These are phyloP conservation scores for Biston betularia DNA, from an alignment of 2,888 invertebrate genomes.

Conservation along the genomic window DNA sequence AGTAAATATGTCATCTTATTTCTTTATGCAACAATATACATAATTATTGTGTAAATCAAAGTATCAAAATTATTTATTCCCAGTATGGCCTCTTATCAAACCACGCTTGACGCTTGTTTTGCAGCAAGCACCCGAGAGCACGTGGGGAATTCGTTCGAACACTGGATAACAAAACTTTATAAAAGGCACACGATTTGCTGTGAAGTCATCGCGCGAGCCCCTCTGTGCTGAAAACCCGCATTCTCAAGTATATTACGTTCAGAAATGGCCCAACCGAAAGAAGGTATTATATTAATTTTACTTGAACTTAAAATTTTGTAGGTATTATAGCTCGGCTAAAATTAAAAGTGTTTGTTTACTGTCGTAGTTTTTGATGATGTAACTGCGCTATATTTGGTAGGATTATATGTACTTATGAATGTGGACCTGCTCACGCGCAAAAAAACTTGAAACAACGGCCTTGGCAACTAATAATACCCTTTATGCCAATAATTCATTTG, in stretches of 20 bases:
- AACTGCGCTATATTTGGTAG: conserved; percentile 21
- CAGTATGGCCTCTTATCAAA: conserved; percentile 67
- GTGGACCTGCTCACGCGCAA: conserved; percentile 6
- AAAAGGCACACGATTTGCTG: conserved; percentile 68
- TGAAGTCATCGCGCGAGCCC: conserved; percentile 65
- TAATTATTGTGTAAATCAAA: conserved; percentile 35
- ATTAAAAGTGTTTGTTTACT: conserved; percentile 39
- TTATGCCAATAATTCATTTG: conserved; percentile 15
- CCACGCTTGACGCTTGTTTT: conserved; percentile 56
- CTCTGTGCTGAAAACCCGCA: conserved; percentile 56
- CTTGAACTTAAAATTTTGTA: conserved; percentile 33
- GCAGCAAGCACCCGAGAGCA: conserved; percentile 63
- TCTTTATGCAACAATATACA: too few relatives aligned
- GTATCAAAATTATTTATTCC: conserved; percentile 55
- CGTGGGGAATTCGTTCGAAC: conserved; percentile 65
- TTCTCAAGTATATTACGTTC: conserved; percentile 34
- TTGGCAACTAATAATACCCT: conserved; percentile 34
- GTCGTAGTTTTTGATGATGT: neutral
- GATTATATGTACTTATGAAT: conserved; percentile 22
- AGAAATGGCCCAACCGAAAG: conserved; percentile 75
- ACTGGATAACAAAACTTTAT: conserved; percentile 72
- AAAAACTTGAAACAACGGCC: conserved; percentile 29
- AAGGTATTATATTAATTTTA: conserved; percentile 67
- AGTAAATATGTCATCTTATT: too few relatives aligned
- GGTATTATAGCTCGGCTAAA: conserved; percentile 43